These are phyloP conservation scores for Andrena marginata DNA, from an alignment of 2,888 invertebrate species.

Conservation along the genomic window DNA sequence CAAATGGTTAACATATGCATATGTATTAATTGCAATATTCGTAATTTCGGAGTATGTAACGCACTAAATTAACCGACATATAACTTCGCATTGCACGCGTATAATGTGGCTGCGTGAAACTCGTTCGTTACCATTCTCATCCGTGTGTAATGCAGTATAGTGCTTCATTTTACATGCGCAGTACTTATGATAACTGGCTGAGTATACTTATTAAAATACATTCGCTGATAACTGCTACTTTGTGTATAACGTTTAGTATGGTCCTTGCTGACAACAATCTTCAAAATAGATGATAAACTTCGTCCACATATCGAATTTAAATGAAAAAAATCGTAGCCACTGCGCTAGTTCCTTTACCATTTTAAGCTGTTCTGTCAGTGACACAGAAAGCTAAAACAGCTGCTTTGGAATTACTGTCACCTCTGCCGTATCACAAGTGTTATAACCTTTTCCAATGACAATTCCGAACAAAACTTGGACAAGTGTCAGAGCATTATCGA, in stretches of 20 bases:
- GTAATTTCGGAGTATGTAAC: constrained; percentile 5
- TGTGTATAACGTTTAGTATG: not conserved
- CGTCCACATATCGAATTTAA: too few relatives aligned
- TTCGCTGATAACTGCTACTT: not conserved
- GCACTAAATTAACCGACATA: constrained; percentile 26
- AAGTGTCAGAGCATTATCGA: not conserved
- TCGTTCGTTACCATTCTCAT: constrained; percentile 21
- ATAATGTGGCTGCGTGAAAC: constrained; percentile 17
- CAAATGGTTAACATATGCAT: constrained; percentile 9
- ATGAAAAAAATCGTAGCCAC: too few relatives aligned
- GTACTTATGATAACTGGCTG: constrained; percentile 8
- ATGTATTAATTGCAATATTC: constrained; percentile 34
- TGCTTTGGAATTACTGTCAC: too few relatives aligned
- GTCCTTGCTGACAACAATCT: too few relatives aligned
- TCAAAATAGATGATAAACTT: too few relatives aligned
- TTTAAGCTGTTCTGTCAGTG: too few relatives aligned
- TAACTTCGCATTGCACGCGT: not conserved
- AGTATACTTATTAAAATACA: not conserved
- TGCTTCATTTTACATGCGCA: not conserved
- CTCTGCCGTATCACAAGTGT: too few relatives aligned
- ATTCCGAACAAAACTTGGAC: not conserved
- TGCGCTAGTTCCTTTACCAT: too few relatives aligned
- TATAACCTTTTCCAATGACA: not conserved
- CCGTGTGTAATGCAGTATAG: not conserved
- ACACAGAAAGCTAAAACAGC: too few relatives aligned